Evolutionary conservation across 23 tunicate genomes (phyloP), one percentile per base, ranked within the genome.

Genomic region (Phallusia fumigata): DNA sequence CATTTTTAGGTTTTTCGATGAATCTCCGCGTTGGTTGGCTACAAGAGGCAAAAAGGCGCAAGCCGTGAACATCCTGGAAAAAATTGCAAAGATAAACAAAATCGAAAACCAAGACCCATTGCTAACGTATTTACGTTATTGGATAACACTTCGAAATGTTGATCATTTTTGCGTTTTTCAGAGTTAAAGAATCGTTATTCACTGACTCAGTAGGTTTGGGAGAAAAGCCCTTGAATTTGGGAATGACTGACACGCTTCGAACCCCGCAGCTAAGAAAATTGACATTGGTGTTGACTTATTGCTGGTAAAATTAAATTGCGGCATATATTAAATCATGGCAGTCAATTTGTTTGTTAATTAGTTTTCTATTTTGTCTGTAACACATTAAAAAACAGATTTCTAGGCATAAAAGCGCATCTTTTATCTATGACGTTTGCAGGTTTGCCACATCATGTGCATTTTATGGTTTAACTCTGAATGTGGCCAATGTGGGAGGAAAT

Each of bases 11-110:
- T n/a, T 34, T 6, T 40, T 79, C 33, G 77, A 73, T 21, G 89
- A 86, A 45, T 86, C 89, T 22, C 89, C 89, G n/a, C 84, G 89
- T 30, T 86, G 89, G 89, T 79, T 86, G 31, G 35, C 65, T 35
- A 8, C 51, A 18, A 79, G 33, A 47, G 81, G 81, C 19, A 40
- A 24, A 36, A 11, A 35, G 2, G 31, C 35, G 33, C 53, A 77
- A 77, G 81, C 53, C 1, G 2, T 34, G 16, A 35, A 36, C 35
- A 77, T 36, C 58, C 21, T 77, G 15, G 19, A 28, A 28, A 77
- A 77, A 77, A 77, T 77, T 21, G 53, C 53, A 13, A 77, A 77
- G 31, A 8, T 40, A 5, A 77, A 77, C 53, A 77, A 77, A 77
- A 2, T 19, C 22, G 31, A 21, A 10, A 30, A 6, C 0, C 53